Percentiles rank a stretch among this genome's conserved stretches.
phyloP scores from a whole-genome alignment of 1,140 invertebrate species.

The Oryctes rhinoceros region DNA sequence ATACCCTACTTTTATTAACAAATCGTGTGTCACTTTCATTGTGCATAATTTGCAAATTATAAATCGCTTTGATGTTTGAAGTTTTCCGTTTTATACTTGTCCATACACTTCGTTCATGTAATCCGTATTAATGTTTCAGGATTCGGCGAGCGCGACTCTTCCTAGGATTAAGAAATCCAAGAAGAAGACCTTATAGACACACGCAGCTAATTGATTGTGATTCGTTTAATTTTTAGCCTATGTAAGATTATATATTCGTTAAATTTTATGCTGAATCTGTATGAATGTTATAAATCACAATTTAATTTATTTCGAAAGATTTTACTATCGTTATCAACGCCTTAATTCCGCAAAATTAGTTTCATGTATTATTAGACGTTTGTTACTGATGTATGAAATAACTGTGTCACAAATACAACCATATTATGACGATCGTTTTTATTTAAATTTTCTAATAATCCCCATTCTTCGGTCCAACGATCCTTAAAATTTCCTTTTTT shows the following conservation, averaged over 20 bases:
- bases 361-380: slow-evolving; percentile 36
- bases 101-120: slow-evolving; percentile 42
- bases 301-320: slow-evolving; percentile 40
- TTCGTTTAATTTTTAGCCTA: slow-evolving; percentile 34
- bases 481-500: no score
- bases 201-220: slow-evolving; percentile 27
- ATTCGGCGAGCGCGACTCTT: slow-evolving; percentile 57
- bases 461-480: no score
- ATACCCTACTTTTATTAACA: slow-evolving; percentile 6
- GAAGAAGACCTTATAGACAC: slow-evolving; percentile 54
- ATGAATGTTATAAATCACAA: slow-evolving; percentile 38
- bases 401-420: slow-evolving; percentile 28
- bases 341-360: slow-evolving; percentile 7
- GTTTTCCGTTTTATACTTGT: slow-evolving; percentile 47
- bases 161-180: slow-evolving; percentile 58
- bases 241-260: slow-evolving; percentile 33
- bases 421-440: background rate
- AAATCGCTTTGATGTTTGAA: slow-evolving; percentile 33
- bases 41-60: slow-evolving; percentile 32
- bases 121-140: slow-evolving; percentile 51
- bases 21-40: slow-evolving; percentile 21
- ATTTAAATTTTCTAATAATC: no score
- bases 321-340: slow-evolving; percentile 36
- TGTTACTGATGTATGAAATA: slow-evolving; percentile 29
- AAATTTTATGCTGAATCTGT: slow-evolving; percentile 37